phyloP scores from a whole-genome alignment of 2,113 vertebrate genomes.

The Microcebus griseorufus region DNA sequence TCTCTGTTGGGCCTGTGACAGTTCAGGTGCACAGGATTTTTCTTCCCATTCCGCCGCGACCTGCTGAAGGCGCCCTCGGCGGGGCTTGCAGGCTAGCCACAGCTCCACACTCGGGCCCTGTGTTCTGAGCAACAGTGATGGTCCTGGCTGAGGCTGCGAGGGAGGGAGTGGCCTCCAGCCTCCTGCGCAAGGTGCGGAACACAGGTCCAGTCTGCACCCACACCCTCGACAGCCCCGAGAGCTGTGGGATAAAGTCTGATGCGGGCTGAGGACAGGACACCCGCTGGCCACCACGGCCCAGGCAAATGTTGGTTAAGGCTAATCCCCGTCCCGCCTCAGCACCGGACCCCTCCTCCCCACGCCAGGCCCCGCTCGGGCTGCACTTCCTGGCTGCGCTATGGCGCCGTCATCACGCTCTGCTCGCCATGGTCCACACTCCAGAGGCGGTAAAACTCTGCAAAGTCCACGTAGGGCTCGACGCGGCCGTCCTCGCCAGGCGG shows the following conservation, averaged over 20 bases:
- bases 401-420: constrained; percentile 80
- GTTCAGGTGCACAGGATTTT: neutral
- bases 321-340: neutral
- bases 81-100: neutral
- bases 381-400: neutral
- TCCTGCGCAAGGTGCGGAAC: neutral
- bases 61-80: neutral
- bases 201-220: neutral
- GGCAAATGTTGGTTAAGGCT: neutral
- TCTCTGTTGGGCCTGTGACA: neutral
- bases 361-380: neutral
- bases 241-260: accelerated
- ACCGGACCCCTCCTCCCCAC: neutral
- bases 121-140: accelerated
- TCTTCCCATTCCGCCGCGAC: neutral
- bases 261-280: neutral
- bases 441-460: constrained; percentile 95
- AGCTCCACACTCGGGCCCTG: accelerated
- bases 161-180: neutral
- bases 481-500: constrained; percentile 96
- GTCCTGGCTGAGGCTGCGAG: neutral
- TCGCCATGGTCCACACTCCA: constrained; percentile 95
- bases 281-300: accelerated
- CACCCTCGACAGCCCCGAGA: neutral
- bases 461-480: constrained; percentile 97